phyloP scores from a whole-genome alignment of 1,140 invertebrate species.

The Cotesia glomerata region DNA sequence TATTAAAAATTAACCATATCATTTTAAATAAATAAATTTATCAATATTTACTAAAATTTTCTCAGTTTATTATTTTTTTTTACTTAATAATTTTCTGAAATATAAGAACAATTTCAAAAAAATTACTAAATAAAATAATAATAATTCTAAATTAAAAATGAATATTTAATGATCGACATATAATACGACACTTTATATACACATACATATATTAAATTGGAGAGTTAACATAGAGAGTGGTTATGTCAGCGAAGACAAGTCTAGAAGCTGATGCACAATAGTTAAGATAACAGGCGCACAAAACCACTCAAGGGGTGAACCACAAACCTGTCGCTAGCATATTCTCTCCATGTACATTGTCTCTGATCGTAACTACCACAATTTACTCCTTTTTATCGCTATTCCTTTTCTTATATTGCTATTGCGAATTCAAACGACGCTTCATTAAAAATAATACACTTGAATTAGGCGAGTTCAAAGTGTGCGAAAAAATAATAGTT shows the following conservation, averaged over 20 bases:
- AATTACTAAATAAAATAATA: too few species aligned
- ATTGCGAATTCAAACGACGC: background rate
- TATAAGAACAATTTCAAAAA: too few species aligned
- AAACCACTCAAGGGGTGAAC: slow-evolving; percentile 10
- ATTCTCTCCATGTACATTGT: slow-evolving; percentile 15
- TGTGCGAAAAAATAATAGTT: too few species aligned
- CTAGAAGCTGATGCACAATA: slow-evolving; percentile 10
- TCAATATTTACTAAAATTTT: too few species aligned
- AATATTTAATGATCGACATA: too few species aligned
- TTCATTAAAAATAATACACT: background rate
- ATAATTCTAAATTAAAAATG: too few species aligned
- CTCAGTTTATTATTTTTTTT: too few species aligned
- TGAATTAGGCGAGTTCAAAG: too few species aligned
- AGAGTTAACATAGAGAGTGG: background rate
- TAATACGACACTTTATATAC: too few species aligned
- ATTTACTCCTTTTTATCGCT: background rate
- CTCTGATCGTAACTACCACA: slow-evolving; percentile 3
- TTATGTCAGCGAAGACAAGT: background rate
- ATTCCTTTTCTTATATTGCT: background rate
- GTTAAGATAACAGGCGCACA: slow-evolving; percentile 17
- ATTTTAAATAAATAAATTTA: too few species aligned
- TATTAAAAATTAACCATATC: too few species aligned
- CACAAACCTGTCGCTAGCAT: slow-evolving; percentile 20
- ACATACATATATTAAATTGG: background rate
- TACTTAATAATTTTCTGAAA: too few species aligned